Evolutionary conservation across 2,113 vertebrate species (phyloP).

Genomic region (Larimichthys crocea): DNA sequence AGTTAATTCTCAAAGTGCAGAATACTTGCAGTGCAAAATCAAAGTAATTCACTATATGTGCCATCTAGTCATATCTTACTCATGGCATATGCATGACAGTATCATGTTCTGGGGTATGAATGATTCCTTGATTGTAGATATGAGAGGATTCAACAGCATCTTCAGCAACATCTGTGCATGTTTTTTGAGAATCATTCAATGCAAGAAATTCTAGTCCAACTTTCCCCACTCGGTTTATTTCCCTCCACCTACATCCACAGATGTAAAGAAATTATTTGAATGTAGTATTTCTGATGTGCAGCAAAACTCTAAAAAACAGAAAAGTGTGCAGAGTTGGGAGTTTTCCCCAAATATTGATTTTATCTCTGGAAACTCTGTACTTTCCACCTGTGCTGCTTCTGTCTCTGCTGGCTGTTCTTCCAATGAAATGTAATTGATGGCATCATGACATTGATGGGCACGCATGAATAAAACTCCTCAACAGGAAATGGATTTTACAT

Average conservation of each 20-base stretch:
- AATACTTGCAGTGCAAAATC: neutral
- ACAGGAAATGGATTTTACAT: constrained; percentile 16
- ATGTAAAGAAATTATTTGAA: neutral
- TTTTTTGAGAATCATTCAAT: neutral
- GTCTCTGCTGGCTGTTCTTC: neutral
- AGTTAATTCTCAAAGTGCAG: neutral
- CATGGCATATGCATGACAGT: neutral
- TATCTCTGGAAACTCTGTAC: constrained; percentile 3
- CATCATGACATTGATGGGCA: neutral
- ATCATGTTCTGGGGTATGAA: neutral
- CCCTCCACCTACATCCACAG: neutral
- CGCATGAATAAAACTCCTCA: neutral
- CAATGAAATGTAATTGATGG: no score
- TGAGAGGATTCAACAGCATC: neutral
- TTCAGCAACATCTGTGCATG: neutral
- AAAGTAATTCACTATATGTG: neutral
- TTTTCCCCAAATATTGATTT: neutral
- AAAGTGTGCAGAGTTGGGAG: neutral
- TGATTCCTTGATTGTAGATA: neutral
- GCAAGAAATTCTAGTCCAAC: neutral
- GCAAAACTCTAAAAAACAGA: neutral
- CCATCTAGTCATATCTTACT: neutral
- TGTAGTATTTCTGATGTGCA: neutral
- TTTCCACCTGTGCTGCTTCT: neutral
- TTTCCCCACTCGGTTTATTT: no score